Evolutionary conservation across 2,888 invertebrate genomes (phyloP), one percentile per base, ranked within the genome.

Genomic region (Pyrochroa serraticornis): DNA sequence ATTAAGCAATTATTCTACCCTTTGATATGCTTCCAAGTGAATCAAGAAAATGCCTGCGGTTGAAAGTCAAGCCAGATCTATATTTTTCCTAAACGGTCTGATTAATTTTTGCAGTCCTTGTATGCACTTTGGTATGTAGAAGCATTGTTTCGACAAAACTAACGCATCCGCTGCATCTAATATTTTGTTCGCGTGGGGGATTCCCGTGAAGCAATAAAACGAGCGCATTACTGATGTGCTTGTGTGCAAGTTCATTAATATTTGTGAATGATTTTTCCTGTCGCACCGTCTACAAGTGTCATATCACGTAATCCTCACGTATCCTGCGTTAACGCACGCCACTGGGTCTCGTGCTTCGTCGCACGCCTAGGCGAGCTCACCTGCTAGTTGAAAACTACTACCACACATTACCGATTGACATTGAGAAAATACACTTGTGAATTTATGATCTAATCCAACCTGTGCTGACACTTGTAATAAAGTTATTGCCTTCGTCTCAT

Each of bases 181-280:
- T 13, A 9, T 41, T 41, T 6, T 7, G 22, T 13, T 12, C 0
- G 22, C 30, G 6, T 7, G 10, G 42, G 42, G 42, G 42, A 42
- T 42, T 42, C 42, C 42, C 42, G 30, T 22, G 22, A 22, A 22
- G 22, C 22, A 42, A 42, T 42, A 42, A 42, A 42, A 42, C 30
- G 32, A 32, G 42, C 42, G 32, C 42, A 42, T 42, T 42, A 10
- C 30, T 42, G 42, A 42, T 42, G 22, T 22, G 22, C 22, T 5
- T 22, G 22, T 42, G 51, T 58, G 44, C 53, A 62, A 60, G 64
- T 66, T 69, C 68, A 71, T 69, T 69, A 69, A 68, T 71, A 71
- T 71, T 71, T 70, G 64, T 62, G 62, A 62, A 45, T 54, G 65
- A 66, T 65, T 67, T 68, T 71, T 70, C 71, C 71, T 71, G 71